Percentiles rank a stretch among this genome's conserved stretches.
Conservation (phyloP, 53 echinoderm and acorn worm species). For the Echinometra lucunter region DNA sequence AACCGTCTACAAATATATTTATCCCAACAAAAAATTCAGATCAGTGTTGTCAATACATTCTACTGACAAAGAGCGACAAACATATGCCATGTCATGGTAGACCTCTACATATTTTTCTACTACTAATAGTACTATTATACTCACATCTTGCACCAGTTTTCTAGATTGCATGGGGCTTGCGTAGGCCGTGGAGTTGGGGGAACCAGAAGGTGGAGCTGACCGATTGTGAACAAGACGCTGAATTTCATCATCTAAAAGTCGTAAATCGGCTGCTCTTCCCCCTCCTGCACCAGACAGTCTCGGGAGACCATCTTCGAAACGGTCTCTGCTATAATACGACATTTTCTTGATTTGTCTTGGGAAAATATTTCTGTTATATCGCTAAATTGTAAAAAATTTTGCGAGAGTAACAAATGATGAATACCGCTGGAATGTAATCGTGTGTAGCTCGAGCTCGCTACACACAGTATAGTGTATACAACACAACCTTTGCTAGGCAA, state of each 20-base stretch:
- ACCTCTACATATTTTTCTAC: too few relatives aligned
- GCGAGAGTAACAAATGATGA: background rate
- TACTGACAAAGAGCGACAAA: too few relatives aligned
- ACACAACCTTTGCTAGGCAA: constrained; percentile 67
- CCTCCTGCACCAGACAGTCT: constrained; percentile 71
- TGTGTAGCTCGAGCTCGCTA: background rate
- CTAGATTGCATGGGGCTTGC: constrained; percentile 76
- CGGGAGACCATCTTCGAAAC: constrained; percentile 80
- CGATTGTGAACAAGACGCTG: constrained; percentile 89
- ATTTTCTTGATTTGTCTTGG: constrained; percentile 54
- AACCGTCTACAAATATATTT: too few relatives aligned
- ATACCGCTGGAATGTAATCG: constrained; percentile 14
- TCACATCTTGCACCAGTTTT: constrained; percentile 94
- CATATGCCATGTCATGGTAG: too few relatives aligned
- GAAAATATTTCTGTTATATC: background rate
- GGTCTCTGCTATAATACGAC: constrained; percentile 78
- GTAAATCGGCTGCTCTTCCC: constrained; percentile 79
- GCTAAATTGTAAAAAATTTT: background rate
- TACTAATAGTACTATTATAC: constrained; percentile 2
- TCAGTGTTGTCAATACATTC: too few relatives aligned
- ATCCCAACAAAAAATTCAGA: too few relatives aligned
- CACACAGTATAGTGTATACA: constrained; percentile 63
- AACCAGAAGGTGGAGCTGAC: constrained; percentile 78
- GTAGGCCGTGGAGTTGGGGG: constrained; percentile 14
- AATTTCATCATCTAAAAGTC: constrained; percentile 92